A percentile compares a stretch with the other conserved stretches of the same genome.
Conservation (phyloP, 1,140 invertebrate genomes). For the Zaprionus africanus region DNA sequence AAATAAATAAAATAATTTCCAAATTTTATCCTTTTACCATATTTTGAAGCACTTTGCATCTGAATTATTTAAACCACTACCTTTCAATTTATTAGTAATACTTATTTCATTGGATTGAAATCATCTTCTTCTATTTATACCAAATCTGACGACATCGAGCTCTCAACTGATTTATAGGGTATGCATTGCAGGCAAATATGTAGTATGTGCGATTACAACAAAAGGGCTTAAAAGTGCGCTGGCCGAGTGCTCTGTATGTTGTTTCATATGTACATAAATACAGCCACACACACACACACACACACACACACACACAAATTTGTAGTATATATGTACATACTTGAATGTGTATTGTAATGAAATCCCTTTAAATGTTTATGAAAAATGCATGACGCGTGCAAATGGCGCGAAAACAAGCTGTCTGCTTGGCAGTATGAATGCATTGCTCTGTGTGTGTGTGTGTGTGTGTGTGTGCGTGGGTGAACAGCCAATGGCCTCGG, state of each 20-base stretch:
- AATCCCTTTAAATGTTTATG: conserved; percentile 81
- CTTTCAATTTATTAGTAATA: too few species aligned
- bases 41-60: too few species aligned
- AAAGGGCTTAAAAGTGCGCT: conserved; percentile 36
- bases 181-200: conserved; percentile 21
- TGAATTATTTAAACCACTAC: too few species aligned
- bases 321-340: conserved; percentile 5
- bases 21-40: too few species aligned
- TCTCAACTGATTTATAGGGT: conserved; percentile 4
- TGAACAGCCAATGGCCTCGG: conserved; percentile 36
- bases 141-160: too few species aligned
- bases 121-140: too few species aligned
- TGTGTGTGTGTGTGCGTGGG: background rate
- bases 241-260: background rate
- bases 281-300: conserved; percentile 21
- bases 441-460: conserved; percentile 16
- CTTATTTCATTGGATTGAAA: too few species aligned
- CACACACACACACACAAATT: background rate
- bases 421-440: conserved; percentile 27
- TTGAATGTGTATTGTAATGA: conserved; percentile 64
- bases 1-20: too few species aligned
- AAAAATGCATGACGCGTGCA: conserved; percentile 83
- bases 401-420: conserved; percentile 82
- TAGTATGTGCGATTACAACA: conserved; percentile 32
- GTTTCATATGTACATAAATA: conserved; percentile 18